Percentiles rank a stretch among this genome's conserved stretches.
phyloP scores from a whole-genome alignment of 2,888 invertebrate genomes.

The Metallyticus violacea region DNA sequence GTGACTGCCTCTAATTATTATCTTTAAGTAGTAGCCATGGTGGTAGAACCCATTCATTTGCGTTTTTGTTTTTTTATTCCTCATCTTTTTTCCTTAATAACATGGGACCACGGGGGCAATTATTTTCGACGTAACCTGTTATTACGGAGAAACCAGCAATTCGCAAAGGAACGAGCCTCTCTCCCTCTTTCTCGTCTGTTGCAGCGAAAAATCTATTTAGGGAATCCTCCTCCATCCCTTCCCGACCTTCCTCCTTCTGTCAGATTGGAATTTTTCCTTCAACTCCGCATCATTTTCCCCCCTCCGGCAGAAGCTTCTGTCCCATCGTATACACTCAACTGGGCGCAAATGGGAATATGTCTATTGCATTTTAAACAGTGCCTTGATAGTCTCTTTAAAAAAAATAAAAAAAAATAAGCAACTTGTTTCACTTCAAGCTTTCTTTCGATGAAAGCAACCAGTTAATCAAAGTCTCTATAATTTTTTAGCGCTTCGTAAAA shows the following conservation, averaged over 20 bases:
- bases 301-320: no score
- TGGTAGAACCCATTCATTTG: not conserved
- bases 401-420: not conserved
- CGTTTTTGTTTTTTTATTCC: no score
- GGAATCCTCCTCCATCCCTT: not conserved
- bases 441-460: no score
- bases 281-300: no score
- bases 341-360: not conserved
- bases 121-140: not conserved
- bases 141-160: not conserved
- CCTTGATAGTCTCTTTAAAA: not conserved
- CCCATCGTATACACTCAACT: not conserved
- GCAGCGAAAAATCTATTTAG: not conserved
- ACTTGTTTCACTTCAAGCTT: not conserved
- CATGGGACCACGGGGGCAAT: not conserved
- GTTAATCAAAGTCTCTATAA: no score
- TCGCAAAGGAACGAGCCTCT: not conserved
- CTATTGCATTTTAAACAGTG: not conserved
- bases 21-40: not conserved
- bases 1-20: not conserved
- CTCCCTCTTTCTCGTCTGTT: not conserved
- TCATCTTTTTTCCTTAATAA: not conserved
- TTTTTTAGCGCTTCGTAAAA: no score
- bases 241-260: not conserved
- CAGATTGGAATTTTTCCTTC: not conserved